Base-by-base conservation (phyloP, 2,888 invertebrate genomes). In the Eristalinus sepulchralis region DNA sequence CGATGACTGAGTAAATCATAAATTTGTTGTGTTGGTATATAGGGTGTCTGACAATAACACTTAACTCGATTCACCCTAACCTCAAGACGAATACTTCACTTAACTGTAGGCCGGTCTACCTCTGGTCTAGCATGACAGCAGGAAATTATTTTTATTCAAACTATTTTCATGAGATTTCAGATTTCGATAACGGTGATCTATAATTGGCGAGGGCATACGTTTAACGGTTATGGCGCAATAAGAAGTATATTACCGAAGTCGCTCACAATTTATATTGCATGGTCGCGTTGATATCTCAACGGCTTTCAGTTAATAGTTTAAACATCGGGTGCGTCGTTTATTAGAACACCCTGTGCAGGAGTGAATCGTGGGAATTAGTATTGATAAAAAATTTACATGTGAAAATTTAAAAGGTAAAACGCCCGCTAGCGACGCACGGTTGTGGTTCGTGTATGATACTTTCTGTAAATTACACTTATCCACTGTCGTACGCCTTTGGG, bases 391-490 rank as follows among this genome's bases (percentile, higher is more conserved):
- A 79, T 72, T 72, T 27, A 73, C 79, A 70, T 70, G 53, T 73
- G 70, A 83, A 79, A 68, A 53, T 83, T 79, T 59, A 36, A 53
- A 75, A 79, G 34, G 11, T 0, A 36, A 64, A 31, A 73, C 63
- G 71, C 66, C 78, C 83, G 68, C 78, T 77, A 78, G 17, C n/a
- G 24, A 11, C 17, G 8, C 27, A 27, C 27, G 27, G 27, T 27
- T 2, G 17, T 47, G 47, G 79, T 68, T 83, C 63, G 62, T 83
- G 70, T 70, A 47, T 39, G 62, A 68, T 81, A 62, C 63, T 39
- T 17, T 68, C 57, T 39, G 36, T 62, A 67, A 83, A 83, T 83
- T 83, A 83, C 72, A 20, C 59, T 36, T 47, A 33, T 72, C 72
- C 63, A n/a, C 10, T 20, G 9, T 22, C 47, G 13, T 33, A 47